Conservation (phyloP, 1,140 invertebrate genomes). For the Chrysomallon squamiferum region DNA sequence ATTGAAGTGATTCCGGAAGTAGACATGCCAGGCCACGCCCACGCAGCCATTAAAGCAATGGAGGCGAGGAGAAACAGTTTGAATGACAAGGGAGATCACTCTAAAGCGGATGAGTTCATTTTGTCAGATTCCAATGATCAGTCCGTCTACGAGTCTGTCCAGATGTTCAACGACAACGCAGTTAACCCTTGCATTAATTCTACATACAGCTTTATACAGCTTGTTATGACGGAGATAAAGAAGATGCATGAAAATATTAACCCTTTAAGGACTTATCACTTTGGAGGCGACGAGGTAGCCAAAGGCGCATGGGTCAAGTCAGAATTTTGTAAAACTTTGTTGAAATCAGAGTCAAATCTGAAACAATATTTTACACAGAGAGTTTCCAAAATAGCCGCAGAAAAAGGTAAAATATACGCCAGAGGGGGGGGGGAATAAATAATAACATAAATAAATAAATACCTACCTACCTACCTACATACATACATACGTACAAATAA, state of each 20-base stretch:
- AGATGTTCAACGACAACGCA: conserved; percentile 54
- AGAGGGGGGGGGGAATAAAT: too few relatives aligned
- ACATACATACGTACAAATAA: too few relatives aligned
- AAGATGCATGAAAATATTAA: conserved; percentile 38
- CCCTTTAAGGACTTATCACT: conserved; percentile 47
- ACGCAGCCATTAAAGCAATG: conserved; percentile 54
- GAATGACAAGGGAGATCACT: conserved; percentile 19
- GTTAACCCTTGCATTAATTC: conserved; percentile 57
- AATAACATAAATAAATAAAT: background rate
- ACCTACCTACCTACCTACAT: too few relatives aligned
- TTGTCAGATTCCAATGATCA: conserved; percentile 47
- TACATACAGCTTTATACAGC: conserved; percentile 44
- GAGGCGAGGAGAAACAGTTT: conserved; percentile 28
- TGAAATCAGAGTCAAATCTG: background rate
- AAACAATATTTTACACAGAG: conserved; percentile 33
- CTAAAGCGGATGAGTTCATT: conserved; percentile 28
- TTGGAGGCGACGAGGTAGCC: conserved; percentile 55
- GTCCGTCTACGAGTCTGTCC: conserved; percentile 50
- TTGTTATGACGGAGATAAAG: conserved; percentile 33
- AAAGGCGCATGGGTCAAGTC: conserved; percentile 35
- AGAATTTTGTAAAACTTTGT: conserved; percentile 26
- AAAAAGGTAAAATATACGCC: background rate
- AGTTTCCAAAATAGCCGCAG: conserved; percentile 21
- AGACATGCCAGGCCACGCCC: conserved; percentile 57
- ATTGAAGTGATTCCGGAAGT: conserved; percentile 59